Conservation (phyloP, 2,888 invertebrate genomes). For the Epirrhoe alternata region DNA sequence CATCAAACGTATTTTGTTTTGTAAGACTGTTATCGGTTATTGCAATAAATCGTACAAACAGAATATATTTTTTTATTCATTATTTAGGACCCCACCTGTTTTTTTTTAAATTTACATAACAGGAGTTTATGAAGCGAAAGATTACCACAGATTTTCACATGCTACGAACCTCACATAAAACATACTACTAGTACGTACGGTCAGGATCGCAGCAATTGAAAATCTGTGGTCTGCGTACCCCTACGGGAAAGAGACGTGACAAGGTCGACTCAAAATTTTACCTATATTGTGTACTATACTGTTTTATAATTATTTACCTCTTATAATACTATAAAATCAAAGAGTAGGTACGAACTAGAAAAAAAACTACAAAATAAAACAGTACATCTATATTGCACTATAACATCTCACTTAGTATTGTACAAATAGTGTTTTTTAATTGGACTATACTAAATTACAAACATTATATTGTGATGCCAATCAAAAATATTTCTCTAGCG, state of each 20-base stretch:
- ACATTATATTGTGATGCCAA: constrained; percentile 62
- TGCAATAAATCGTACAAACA: constrained; percentile 81
- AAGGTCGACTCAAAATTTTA: no score
- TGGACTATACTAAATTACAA: constrained; percentile 56
- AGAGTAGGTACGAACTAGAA: not conserved
- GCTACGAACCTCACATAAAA: no score
- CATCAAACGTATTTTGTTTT: constrained; percentile 70
- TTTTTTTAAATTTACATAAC: no score
- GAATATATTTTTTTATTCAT: constrained; percentile 31
- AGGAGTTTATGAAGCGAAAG: not conserved
- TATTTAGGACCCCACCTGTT: not conserved
- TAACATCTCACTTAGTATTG: constrained; percentile 82
- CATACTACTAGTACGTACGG: no score
- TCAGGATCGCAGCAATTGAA: no score
- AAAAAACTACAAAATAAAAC: constrained; percentile 66
- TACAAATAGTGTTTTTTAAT: constrained; percentile 72
- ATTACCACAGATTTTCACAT: no score
- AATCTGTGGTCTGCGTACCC: no score
- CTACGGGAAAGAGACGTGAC: no score
- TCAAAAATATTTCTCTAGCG: constrained; percentile 55
- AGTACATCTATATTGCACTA: constrained; percentile 85
- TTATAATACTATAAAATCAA: no score
- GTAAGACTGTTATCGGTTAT: constrained; percentile 83
- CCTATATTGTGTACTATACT: no score
- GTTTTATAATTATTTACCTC: no score